Evolutionary conservation across 2,888 invertebrate genomes (phyloP).

Genomic region (Megastigmus dorsalis): DNA sequence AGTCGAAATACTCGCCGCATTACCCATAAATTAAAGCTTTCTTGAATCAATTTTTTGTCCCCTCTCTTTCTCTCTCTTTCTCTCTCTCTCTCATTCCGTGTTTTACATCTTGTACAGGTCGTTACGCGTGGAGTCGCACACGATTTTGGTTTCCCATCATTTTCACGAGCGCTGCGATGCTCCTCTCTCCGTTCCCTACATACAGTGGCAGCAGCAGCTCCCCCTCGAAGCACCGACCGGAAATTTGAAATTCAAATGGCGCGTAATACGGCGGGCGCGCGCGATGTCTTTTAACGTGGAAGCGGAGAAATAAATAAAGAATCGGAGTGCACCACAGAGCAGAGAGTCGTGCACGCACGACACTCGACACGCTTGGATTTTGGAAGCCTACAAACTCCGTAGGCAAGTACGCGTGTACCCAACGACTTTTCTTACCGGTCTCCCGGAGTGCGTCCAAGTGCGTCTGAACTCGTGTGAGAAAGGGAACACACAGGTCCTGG

Average conservation of each 20-base stretch:
- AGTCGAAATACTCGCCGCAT: no score
- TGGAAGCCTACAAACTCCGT: constrained; percentile 6
- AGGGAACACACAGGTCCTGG: not conserved
- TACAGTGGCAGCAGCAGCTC: constrained; percentile 12
- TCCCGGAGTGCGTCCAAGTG: no score
- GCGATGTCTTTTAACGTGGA: constrained; percentile 34
- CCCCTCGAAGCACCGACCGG: constrained; percentile 44
- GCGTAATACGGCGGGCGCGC: constrained; percentile 41
- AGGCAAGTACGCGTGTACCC: not conserved
- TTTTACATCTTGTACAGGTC: not conserved
- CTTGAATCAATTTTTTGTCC: no score
- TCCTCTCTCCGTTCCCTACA: no score
- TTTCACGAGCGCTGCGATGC: not conserved
- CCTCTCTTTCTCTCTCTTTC: no score
- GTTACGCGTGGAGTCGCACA: constrained; percentile 13
- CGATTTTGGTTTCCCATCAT: constrained; percentile 46
- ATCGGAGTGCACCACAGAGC: no score
- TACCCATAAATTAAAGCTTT: no score
- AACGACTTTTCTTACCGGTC: no score
- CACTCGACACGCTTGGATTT: constrained; percentile 28
- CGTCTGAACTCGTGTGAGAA: no score
- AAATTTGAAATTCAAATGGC: constrained; percentile 54
- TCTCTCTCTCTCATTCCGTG: no score
- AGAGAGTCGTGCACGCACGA: not conserved
- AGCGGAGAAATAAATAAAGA: constrained; percentile 27